A percentile compares a stretch with the other conserved stretches of the same genome.
These are phyloP conservation scores for Dicerorhinus sumatrensis DNA, from an alignment of 2,113 vertebrate species.

Conservation along the genomic window DNA sequence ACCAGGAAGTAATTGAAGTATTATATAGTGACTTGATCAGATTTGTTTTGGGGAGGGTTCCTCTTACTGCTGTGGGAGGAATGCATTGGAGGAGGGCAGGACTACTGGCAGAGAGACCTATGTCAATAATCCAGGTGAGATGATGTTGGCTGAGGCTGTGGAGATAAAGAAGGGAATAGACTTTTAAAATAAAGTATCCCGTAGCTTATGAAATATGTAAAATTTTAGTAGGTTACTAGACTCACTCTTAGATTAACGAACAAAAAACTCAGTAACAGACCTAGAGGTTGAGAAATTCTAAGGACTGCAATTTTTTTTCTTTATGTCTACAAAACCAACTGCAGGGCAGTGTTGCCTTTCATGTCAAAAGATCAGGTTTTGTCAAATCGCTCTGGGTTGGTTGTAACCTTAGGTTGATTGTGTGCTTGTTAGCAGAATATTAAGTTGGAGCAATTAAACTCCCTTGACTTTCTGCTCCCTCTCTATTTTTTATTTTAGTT, in stretches of 20 bases:
- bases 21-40: background rate
- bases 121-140: background rate
- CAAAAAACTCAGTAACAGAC: conserved; percentile 5
- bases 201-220: conserved; percentile 7
- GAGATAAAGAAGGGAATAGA: background rate
- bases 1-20: conserved; percentile 4
- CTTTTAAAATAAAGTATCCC: conserved; percentile 19
- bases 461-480: background rate
- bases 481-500: conserved; percentile 21
- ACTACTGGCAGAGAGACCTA: background rate
- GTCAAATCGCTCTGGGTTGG: background rate
- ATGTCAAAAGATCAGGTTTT: conserved; percentile 19
- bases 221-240: background rate
- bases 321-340: background rate
- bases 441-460: background rate
- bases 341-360: background rate
- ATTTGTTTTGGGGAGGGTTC: conserved; percentile 4
- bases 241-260: background rate
- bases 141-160: background rate
- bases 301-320: background rate
- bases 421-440: conserved; percentile 27
- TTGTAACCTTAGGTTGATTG: background rate
- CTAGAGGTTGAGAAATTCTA: background rate
- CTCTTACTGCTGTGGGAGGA: background rate
- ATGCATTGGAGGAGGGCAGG: background rate